These are phyloP conservation scores for Centruroides sculpturatus DNA, from an alignment of 1,140 invertebrate species.

Conservation along the genomic window DNA sequence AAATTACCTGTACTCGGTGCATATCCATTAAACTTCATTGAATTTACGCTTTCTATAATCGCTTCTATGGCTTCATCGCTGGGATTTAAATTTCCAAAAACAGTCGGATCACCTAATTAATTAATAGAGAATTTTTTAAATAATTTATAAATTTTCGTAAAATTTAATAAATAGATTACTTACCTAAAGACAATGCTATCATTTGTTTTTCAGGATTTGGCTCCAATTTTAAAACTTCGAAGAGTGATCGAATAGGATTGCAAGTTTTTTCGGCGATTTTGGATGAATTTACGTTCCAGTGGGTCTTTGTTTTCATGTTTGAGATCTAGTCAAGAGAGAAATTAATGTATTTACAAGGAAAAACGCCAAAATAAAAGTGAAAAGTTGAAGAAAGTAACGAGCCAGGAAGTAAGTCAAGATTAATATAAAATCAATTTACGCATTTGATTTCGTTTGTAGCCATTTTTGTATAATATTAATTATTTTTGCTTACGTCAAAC, in stretches of 20 bases:
- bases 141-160: not conserved
- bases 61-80: constrained; percentile 66
- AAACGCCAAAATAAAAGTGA: too few species aligned
- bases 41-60: constrained; percentile 54
- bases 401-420: too few species aligned
- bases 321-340: too few species aligned
- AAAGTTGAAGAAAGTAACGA: too few species aligned
- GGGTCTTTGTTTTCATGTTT: constrained; percentile 11
- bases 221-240: constrained; percentile 75
- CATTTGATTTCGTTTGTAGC: too few species aligned
- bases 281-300: constrained; percentile 61
- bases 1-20: constrained; percentile 37
- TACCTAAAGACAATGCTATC: constrained; percentile 89
- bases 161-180: constrained; percentile 28
- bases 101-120: constrained; percentile 78
- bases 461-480: too few species aligned
- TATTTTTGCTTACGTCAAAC: too few species aligned
- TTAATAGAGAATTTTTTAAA: not conserved
- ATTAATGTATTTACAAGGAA: too few species aligned
- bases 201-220: constrained; percentile 85
- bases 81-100: constrained; percentile 82
- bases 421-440: too few species aligned
- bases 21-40: constrained; percentile 71
- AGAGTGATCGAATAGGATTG: constrained; percentile 86
- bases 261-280: constrained; percentile 68